phyloP scores from a whole-genome alignment of 2,113 vertebrate species.

The human region DNA sequence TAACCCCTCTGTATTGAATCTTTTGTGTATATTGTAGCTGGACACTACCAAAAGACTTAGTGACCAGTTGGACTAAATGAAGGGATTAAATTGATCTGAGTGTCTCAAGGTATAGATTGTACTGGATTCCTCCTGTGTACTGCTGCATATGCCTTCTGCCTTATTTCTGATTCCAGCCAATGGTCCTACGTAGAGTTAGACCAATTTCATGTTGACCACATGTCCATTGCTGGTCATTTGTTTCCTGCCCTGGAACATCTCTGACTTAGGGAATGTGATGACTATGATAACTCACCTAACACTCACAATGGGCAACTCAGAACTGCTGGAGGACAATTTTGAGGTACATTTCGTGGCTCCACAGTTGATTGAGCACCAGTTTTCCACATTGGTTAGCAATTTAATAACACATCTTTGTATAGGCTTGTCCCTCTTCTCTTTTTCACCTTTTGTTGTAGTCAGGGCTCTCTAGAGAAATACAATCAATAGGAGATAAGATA shows the following conservation, averaged over 20 bases:
- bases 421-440: background rate
- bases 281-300: background rate
- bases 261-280: background rate
- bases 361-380: background rate
- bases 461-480: background rate
- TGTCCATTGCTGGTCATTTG: background rate
- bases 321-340: background rate
- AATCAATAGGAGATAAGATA: background rate
- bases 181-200: background rate
- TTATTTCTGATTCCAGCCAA: background rate
- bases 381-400: background rate
- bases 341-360: background rate
- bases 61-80: background rate
- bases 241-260: background rate
- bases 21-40: background rate
- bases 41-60: background rate
- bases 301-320: background rate
- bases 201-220: background rate
- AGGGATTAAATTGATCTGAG: background rate
- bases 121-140: background rate
- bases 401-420: background rate
- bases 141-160: background rate
- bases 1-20: background rate
- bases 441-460: background rate
- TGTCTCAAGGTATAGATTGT: background rate